Conservation (phyloP, 1,140 invertebrate genomes). For the Olivierus martensii region DNA sequence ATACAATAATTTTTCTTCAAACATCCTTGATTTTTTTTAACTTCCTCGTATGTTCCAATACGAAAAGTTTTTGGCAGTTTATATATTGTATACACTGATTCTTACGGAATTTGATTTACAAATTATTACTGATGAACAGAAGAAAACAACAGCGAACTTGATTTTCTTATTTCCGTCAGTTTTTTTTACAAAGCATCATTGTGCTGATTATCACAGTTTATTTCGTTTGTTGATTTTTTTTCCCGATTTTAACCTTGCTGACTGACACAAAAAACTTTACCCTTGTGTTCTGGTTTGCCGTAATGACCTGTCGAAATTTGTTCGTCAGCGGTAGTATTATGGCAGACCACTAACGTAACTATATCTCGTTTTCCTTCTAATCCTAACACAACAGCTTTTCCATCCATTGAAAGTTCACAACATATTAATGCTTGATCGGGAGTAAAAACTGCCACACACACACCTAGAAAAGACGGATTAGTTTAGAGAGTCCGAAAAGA, state of each 20-base stretch:
- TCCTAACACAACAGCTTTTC: slow-evolving; percentile 51
- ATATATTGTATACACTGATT: no score
- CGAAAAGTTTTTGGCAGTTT: no score
- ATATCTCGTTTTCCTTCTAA: slow-evolving; percentile 37
- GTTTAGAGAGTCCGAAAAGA: not conserved
- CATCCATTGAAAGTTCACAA: slow-evolving; percentile 56
- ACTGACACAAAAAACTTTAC: slow-evolving; percentile 28
- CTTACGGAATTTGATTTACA: no score
- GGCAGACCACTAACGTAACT: slow-evolving; percentile 40
- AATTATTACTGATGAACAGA: no score
- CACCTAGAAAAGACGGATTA: slow-evolving; percentile 38
- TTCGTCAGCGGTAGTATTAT: slow-evolving; percentile 16
- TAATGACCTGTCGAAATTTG: slow-evolving; percentile 22
- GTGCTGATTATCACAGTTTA: no score
- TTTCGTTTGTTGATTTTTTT: no score
- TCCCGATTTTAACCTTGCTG: slow-evolving; percentile 13
- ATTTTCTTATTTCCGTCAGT: no score
- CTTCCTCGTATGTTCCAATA: no score
- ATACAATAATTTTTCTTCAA: no score
- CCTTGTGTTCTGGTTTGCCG: slow-evolving; percentile 26
- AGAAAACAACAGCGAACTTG: no score
- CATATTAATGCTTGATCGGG: slow-evolving; percentile 54
- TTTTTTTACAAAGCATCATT: no score
- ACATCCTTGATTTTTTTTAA: no score
- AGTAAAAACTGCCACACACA: slow-evolving; percentile 60